A percentile compares a stretch with the other conserved stretches of the same genome.
These are phyloP conservation scores for Platygyra sinensis DNA, from an alignment of 64 coral and sea anemone genomes.

Conservation along the genomic window DNA sequence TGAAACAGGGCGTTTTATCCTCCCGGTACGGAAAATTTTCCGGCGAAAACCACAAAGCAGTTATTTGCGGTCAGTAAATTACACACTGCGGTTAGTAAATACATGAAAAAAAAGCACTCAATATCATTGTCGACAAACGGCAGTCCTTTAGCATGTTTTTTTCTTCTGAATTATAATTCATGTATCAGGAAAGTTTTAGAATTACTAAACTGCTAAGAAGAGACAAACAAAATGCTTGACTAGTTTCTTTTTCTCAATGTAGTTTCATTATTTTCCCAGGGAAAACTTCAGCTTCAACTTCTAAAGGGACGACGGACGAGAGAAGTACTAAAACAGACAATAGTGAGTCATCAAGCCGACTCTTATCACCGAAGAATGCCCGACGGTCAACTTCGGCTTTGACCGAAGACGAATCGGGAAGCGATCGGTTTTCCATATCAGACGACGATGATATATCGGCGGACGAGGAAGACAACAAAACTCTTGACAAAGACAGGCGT, in stretches of 20 bases:
- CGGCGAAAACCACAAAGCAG: too few species aligned
- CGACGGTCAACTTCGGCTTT: conserved; percentile 31
- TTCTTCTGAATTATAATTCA: too few species aligned
- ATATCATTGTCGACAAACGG: too few species aligned
- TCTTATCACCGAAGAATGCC: conserved; percentile 12
- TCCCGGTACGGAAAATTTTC: too few species aligned
- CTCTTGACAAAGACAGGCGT: not conserved
- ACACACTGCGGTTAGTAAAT: too few species aligned
- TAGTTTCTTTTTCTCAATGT: not conserved
- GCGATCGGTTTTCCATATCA: conserved; percentile 47
- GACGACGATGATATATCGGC: conserved; percentile 53
- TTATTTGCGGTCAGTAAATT: too few species aligned
- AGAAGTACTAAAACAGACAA: not conserved
- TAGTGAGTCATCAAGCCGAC: conserved; percentile 3
- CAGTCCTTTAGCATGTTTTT: too few species aligned
- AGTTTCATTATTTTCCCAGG: not conserved
- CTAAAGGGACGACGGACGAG: conserved; percentile 23
- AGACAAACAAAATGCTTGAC: not conserved
- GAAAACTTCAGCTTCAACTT: not conserved
- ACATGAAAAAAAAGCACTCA: too few species aligned
- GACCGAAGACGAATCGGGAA: conserved; percentile 59
- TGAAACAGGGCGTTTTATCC: too few species aligned
- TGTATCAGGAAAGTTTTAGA: too few species aligned
- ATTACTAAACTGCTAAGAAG: too few species aligned
- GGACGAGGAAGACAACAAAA: conserved; percentile 21